Evolutionary conservation across 1,140 invertebrate species (phyloP).

Genomic region (Drosophila pectinifera): DNA sequence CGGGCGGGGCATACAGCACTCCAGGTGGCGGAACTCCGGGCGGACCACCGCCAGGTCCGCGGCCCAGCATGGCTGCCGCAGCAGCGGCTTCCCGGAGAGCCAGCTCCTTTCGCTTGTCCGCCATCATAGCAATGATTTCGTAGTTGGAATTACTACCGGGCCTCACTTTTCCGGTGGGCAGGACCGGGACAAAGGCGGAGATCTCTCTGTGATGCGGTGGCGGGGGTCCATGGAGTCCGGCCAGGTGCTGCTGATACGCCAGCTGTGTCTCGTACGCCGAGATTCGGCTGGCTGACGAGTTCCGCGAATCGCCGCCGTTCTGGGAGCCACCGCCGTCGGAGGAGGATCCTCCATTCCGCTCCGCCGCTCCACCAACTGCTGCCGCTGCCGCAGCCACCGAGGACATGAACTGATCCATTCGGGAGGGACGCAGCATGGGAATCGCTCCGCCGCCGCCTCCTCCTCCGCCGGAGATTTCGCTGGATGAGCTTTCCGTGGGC

Average conservation of each 20-base stretch:
- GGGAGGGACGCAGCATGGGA: slow-evolving; percentile 80
- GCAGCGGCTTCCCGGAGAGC: slow-evolving; percentile 89
- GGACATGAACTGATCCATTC: slow-evolving; percentile 87
- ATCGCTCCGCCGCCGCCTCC: slow-evolving; percentile 63
- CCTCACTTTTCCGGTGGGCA: slow-evolving; percentile 89
- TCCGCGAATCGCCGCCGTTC: slow-evolving; percentile 86
- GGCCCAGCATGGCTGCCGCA: slow-evolving; percentile 86
- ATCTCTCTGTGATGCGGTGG: slow-evolving; percentile 88
- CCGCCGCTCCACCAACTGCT: slow-evolving; percentile 42
- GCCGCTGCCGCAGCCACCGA: slow-evolving; percentile 78
- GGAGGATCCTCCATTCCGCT: slow-evolving; percentile 20
- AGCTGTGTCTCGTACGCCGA: slow-evolving; percentile 88
- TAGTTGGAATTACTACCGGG: slow-evolving; percentile 87
- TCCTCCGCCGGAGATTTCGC: slow-evolving; percentile 62
- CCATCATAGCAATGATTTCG: slow-evolving; percentile 94
- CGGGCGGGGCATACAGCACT: slow-evolving; percentile 85
- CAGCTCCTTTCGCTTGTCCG: slow-evolving; percentile 92
- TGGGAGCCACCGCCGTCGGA: slow-evolving; percentile 57
- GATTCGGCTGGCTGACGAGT: slow-evolving; percentile 85
- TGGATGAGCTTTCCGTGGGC: slow-evolving; percentile 78
- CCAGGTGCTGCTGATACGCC: slow-evolving; percentile 89
- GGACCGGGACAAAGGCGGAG: slow-evolving; percentile 93
- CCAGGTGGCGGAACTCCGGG: slow-evolving; percentile 84
- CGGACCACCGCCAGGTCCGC: slow-evolving; percentile 75
- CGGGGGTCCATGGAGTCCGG: slow-evolving; percentile 78